A percentile compares a stretch with the other conserved stretches of the same genome.
Evolutionary conservation across 2,797 vertebrate genomes (phyloP).

Genomic region (Channallabes apus): DNA sequence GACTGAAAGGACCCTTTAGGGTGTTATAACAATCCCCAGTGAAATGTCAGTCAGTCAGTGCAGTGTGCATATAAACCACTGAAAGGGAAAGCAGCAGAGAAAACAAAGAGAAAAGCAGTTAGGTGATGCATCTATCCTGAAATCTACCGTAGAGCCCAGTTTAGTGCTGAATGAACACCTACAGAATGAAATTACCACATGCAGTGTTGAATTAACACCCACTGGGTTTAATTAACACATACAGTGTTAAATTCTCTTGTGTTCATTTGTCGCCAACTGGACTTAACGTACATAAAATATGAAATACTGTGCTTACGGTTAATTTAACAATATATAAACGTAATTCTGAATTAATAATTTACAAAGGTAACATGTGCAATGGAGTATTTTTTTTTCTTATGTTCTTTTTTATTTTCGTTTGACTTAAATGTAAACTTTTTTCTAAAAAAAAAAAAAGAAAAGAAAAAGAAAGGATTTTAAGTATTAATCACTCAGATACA

Average conservation of each 20-base stretch:
- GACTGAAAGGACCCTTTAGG: constrained; percentile 90
- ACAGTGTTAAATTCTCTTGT: constrained; percentile 16
- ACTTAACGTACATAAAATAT: not conserved
- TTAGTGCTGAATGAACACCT: constrained; percentile 24
- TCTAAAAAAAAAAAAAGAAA: constrained; percentile 7
- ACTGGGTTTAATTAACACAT: constrained; percentile 28
- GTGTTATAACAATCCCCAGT: constrained; percentile 93
- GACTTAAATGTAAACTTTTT: constrained; percentile 1
- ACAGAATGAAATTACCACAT: constrained; percentile 19
- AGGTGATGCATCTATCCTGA: constrained; percentile 19
- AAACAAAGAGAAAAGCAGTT: constrained; percentile 64
- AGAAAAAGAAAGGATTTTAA: constrained; percentile 37
- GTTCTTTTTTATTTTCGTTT: not conserved
- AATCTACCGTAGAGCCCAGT: not conserved
- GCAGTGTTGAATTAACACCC: constrained; percentile 31
- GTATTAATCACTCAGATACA: constrained; percentile 41
- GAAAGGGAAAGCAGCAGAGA: constrained; percentile 63
- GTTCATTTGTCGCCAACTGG: constrained; percentile 22
- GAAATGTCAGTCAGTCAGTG: constrained; percentile 69
- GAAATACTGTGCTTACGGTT: not conserved
- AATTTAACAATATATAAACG: not conserved
- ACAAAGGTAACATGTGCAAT: not conserved
- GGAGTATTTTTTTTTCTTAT: not conserved
- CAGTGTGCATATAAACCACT: constrained; percentile 76
- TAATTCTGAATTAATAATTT: not conserved